A percentile compares a stretch with the other conserved stretches of the same genome.
These are phyloP conservation scores for Tenthredo notha DNA, from an alignment of 2,888 invertebrate genomes.

Conservation along the genomic window DNA sequence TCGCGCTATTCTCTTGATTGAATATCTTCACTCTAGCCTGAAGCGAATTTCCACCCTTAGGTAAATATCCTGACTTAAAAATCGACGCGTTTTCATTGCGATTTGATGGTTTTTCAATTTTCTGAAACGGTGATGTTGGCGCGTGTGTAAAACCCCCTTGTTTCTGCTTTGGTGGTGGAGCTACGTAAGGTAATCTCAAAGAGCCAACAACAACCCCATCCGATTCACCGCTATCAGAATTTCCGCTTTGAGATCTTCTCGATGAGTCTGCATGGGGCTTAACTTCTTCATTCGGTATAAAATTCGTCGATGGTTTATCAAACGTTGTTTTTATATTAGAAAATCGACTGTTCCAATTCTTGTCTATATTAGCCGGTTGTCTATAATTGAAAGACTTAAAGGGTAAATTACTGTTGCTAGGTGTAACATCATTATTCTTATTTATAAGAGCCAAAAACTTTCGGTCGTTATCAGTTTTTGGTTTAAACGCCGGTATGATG, in stretches of 20 bases:
- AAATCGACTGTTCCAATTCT: conserved; percentile 91
- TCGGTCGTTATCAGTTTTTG: conserved; percentile 91
- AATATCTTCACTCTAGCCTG: conserved; percentile 71
- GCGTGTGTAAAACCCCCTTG: conserved; percentile 71
- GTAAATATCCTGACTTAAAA: conserved; percentile 64
- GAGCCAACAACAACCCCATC: conserved; percentile 58
- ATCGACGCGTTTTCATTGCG: conserved; percentile 53
- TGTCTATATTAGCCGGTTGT: conserved; percentile 66
- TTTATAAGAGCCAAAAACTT: conserved; percentile 92
- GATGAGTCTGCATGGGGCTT: conserved; percentile 44
- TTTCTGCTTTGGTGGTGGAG: conserved; percentile 36
- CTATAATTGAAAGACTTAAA: conserved; percentile 70
- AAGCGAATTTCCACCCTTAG: conserved; percentile 65
- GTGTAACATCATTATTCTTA: conserved; percentile 82
- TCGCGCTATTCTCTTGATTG: conserved; percentile 61
- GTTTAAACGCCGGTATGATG: conserved; percentile 85
- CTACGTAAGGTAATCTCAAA: conserved; percentile 54
- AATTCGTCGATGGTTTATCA: conserved; percentile 79
- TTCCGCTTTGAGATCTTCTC: conserved; percentile 48
- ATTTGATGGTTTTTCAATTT: conserved; percentile 65
- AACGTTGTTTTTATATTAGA: conserved; percentile 91
- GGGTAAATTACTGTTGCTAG: conserved; percentile 59
- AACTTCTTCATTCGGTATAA: conserved; percentile 46
- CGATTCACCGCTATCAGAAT: conserved; percentile 49
- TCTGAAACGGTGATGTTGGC: conserved; percentile 73